phyloP scores from a whole-genome alignment of 2,888 invertebrate species.

The Archips crataeganus region DNA sequence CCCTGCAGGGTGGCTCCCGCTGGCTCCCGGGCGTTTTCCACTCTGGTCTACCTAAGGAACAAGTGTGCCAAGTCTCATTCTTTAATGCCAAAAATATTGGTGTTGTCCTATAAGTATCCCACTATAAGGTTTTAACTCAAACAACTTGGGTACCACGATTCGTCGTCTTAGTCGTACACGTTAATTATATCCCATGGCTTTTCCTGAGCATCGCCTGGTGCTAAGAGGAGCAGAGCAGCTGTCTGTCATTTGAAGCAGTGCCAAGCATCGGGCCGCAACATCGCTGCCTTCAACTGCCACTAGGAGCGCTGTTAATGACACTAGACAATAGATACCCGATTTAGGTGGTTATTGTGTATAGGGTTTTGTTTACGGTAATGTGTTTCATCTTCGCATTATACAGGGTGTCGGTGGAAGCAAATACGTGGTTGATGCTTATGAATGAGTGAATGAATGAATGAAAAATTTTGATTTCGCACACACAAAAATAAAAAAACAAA shows the following conservation, averaged over 20 bases:
- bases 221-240: conserved; percentile 18
- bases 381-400: conserved; percentile 1
- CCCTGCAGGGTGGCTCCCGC: too few species aligned
- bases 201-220: neutral
- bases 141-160: too few species aligned
- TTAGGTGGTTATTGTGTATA: neutral
- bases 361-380: neutral
- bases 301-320: conserved; percentile 12
- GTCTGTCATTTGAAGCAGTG: conserved; percentile 33
- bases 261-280: conserved; percentile 16
- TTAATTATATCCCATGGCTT: neutral
- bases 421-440: neutral
- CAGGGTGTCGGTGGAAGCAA: neutral
- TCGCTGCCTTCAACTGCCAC: conserved; percentile 12
- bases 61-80: too few species aligned
- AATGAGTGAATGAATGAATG: too few species aligned
- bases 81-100: too few species aligned
- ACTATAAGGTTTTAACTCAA: too few species aligned
- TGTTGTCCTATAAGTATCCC: too few species aligned
- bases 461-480: too few species aligned
- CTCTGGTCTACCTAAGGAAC: too few species aligned
- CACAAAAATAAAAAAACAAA: too few species aligned
- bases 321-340: conserved; percentile 6
- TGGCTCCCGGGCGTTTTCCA: too few species aligned
- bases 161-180: too few species aligned